Conservation (phyloP, 2,113 vertebrate genomes). For the Anser brachyrhynchus region DNA sequence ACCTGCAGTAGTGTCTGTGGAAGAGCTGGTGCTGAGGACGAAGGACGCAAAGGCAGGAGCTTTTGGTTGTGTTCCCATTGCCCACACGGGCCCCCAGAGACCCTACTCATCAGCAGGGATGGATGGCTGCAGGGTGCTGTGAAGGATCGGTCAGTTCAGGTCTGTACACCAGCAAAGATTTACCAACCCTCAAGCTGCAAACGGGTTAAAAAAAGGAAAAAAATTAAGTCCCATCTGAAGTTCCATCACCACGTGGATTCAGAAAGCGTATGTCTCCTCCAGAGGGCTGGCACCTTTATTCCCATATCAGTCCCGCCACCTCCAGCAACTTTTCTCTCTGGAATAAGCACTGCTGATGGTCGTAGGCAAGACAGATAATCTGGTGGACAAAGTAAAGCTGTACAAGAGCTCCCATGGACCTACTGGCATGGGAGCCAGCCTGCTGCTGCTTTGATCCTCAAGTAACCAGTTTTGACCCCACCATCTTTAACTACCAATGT, state of each 20-base stretch:
- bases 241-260: neutral
- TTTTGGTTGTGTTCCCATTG: neutral
- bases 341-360: neutral
- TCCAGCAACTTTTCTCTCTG: neutral
- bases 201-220: neutral
- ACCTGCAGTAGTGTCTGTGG: no score
- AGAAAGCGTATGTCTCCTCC: neutral
- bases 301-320: neutral
- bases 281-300: neutral
- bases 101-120: neutral
- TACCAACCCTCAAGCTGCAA: neutral
- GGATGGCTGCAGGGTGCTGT: neutral
- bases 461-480: rapidly evolving
- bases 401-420: neutral
- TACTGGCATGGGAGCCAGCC: neutral
- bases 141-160: neutral
- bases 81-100: neutral
- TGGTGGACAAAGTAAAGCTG: neutral
- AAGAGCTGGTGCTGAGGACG: neutral
- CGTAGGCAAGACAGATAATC: neutral
- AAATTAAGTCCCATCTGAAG: neutral
- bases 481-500: neutral
- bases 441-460: neutral
- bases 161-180: neutral
- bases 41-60: rapidly evolving